A percentile compares a stretch with the other conserved stretches of the same genome.
Conservation (phyloP, 1,140 invertebrate genomes). For the Stegodyphus dumicola region DNA sequence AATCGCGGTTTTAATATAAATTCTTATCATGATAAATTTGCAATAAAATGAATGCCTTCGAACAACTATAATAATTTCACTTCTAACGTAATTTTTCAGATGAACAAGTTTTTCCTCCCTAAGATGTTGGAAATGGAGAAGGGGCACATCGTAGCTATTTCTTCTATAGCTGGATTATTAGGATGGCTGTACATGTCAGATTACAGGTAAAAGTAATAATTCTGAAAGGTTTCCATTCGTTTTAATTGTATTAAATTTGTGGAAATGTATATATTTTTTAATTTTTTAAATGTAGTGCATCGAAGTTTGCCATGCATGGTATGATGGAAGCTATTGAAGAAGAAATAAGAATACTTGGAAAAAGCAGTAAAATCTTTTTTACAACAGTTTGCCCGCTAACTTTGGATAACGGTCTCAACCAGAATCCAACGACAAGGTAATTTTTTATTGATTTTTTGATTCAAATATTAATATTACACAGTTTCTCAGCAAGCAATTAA, state of each 20-base stretch:
- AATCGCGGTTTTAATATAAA: too few species aligned
- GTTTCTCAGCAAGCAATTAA: too few species aligned
- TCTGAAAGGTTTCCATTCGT: neutral
- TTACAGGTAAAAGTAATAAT: slow-evolving; percentile 50
- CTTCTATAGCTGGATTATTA: slow-evolving; percentile 81
- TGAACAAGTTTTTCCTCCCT: slow-evolving; percentile 82
- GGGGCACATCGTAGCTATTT: slow-evolving; percentile 85
- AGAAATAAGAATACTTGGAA: slow-evolving; percentile 74
- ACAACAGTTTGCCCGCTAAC: slow-evolving; percentile 65
- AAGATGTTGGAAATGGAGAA: slow-evolving; percentile 81
- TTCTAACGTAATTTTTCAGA: slow-evolving; percentile 69
- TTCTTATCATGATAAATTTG: too few species aligned
- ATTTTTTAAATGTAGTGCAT: slow-evolving; percentile 68
- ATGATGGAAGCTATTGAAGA: slow-evolving; percentile 69
- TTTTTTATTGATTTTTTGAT: slow-evolving; percentile 63
- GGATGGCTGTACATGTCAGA: slow-evolving; percentile 76
- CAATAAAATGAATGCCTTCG: too few species aligned
- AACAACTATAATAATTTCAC: too few species aligned
- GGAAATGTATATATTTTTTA: slow-evolving; percentile 16
- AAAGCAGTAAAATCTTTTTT: slow-evolving; percentile 68
- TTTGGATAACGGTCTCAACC: slow-evolving; percentile 68
- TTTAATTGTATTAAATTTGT: neutral
- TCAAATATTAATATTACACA: too few species aligned
- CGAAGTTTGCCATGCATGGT: slow-evolving; percentile 82
- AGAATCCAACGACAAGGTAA: slow-evolving; percentile 65